These are phyloP conservation scores for Embiotoca jacksoni DNA, from an alignment of 2,113 vertebrate genomes.

Conservation along the genomic window DNA sequence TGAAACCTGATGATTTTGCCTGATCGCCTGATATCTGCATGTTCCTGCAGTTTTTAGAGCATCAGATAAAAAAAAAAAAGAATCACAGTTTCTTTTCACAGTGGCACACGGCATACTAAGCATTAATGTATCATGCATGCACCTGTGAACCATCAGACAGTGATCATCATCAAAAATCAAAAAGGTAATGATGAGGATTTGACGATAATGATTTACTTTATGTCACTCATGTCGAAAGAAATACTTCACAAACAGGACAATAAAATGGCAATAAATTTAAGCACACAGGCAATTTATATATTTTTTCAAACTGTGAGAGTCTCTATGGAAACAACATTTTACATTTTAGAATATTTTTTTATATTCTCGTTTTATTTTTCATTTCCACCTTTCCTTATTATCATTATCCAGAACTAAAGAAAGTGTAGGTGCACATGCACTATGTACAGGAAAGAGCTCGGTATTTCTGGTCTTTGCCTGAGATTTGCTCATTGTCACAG, in stretches of 20 bases:
- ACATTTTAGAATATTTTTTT: no score
- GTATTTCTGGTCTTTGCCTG: no score
- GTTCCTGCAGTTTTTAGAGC: neutral
- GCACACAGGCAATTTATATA: neutral
- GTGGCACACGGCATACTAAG: neutral
- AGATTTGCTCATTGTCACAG: no score
- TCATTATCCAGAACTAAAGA: no score
- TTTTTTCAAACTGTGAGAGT: no score
- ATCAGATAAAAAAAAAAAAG: neutral
- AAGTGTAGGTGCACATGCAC: no score
- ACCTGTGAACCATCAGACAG: constrained; percentile 13
- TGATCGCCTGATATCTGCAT: neutral
- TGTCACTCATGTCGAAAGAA: neutral
- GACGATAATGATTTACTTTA: neutral
- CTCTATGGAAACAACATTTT: no score
- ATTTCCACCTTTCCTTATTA: no score
- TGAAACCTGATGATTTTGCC: constrained; percentile 1
- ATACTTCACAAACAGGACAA: neutral
- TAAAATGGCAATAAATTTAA: neutral
- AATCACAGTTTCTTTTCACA: neutral
- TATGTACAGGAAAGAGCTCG: no score
- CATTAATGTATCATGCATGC: neutral
- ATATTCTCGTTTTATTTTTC: no score
- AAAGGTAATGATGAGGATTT: neutral
- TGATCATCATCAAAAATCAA: constrained; percentile 1